Base-by-base conservation (phyloP, 2,888 invertebrate species). In the Chrysopilus asiliformis region DNA sequence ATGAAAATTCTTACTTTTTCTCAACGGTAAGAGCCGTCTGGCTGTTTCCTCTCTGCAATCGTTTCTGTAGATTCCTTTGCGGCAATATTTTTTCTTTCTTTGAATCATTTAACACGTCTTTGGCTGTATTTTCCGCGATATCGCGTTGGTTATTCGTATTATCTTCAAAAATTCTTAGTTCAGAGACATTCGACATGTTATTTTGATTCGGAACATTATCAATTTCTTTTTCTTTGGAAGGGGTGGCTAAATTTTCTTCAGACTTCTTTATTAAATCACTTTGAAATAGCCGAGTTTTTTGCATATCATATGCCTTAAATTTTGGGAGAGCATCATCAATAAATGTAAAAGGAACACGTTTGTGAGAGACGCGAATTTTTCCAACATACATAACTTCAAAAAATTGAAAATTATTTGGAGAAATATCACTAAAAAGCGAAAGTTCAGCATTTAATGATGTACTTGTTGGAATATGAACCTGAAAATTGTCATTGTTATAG, bases 371-470 rank as follows among this genome's bases (percentile, higher is more conserved):
- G 46, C 83, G 76, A 32, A 90, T 87, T 65, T 89, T 87, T 0
- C 93, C 93, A 32, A 93, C 79, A 59, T 93, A 93, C 45, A 91
- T 67, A 3, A 83, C 85, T 71, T 89, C 87, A 53, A 87, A 87
- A 62, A 87, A 87, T 57, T 86, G 86, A 16, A 86, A 85, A 42
- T 84, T 84, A 49, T 84, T 84, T 7, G 84, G 82, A 1, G 86
- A 83, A 38, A 87, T 78, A 53, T 85, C 84, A 27, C 58, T 56
- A 22, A 63, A 49, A 36, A 60, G 45, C 25, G 60, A 58, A 15
- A 62, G 51, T 49, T 61, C 60, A 25, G 60, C 53, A 45, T 60
- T 58, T 18, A 59, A 57, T 43, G 60, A 61, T 35, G 56, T 59
- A 43, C 60, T 59, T 17, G 58, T 56, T 50, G 60, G 58, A 52